Evolutionary conservation across 37 sponge, comb jelly and placozoan species (phyloP), one percentile per base, ranked within the genome.

Genomic region (Chondrilla cf. caribensis): DNA sequence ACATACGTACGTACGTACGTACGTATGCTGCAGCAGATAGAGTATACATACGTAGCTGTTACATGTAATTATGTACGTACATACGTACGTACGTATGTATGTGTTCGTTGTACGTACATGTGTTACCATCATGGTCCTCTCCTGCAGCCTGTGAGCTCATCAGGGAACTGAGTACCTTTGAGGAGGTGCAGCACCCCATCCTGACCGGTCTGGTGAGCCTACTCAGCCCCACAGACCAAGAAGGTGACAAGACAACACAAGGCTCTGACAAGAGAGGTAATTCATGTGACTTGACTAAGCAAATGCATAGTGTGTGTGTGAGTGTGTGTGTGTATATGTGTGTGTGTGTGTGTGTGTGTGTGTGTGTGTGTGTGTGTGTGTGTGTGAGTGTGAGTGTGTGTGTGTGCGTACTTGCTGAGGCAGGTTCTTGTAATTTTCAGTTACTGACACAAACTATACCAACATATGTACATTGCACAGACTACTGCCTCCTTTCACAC

Each of bases 101-200:
- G 40, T 70, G 71, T 70, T 9, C 28, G 71, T 70, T 64, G 66
- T 64, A 64, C 66, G 26, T 64, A 64, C 28, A 22, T n/a, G 22
- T 14, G 22, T 55, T 19, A n/a, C n/a, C n/a, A n/a, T n/a, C n/a
- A n/a, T n/a, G n/a, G n/a, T n/a, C 65, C 38, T 35, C 60, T 0
- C 39, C 32, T 58, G 33, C 54, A 91, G 93, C 93, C 38, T 32
- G 83, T 78, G 84, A 83, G 42, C 32, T 95, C 33, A 64, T 95
- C 44, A 54, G 87, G 58, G 85, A 89, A 36, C 86, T 97, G 41
- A 86, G 91, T 8, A 62, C 14, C 1, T 87, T 91, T 54, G 92
- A 91, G 26, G 97, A 97, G 24, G 88, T 97, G 7, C 85, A 89
- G 73, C 90, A 93, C 44, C 81, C 90, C 0, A 80, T 97, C 22